phyloP scores from a whole-genome alignment of 35 echinoderm and acorn worm genomes.

The Amphiura filiformis region DNA sequence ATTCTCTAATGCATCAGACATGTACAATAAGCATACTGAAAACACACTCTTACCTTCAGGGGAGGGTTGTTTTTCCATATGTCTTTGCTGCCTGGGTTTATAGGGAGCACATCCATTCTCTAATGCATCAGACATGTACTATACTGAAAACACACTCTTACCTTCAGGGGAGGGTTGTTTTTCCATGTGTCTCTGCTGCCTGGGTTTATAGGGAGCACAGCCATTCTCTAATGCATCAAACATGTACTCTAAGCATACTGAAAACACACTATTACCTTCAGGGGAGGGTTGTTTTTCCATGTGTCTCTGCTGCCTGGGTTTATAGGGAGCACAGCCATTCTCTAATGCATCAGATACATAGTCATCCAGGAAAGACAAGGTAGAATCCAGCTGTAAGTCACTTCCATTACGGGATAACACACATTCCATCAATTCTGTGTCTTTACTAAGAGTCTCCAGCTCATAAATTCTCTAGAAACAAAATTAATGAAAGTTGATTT shows the following conservation, averaged over 20 bases:
- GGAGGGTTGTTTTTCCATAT: slow-evolving; percentile 47
- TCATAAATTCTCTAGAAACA: slow-evolving; percentile 57
- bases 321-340: too few species aligned
- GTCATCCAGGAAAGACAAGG: too few species aligned
- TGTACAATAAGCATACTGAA: too few species aligned
- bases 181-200: slow-evolving; percentile 70
- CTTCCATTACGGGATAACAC: slow-evolving; percentile 22
- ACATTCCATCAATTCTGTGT: slow-evolving; percentile 19
- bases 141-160: too few species aligned
- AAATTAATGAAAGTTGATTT: too few species aligned
- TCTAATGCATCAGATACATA: too few species aligned
- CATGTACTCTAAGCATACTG: too few species aligned
- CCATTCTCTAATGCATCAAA: slow-evolving; percentile 65
- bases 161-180: slow-evolving; percentile 38
- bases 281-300: too few species aligned
- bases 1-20: too few species aligned
- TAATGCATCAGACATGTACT: slow-evolving; percentile 82
- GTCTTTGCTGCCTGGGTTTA: slow-evolving; percentile 86
- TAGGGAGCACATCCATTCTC: slow-evolving; percentile 79
- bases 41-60: slow-evolving; percentile 17
- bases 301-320: too few species aligned
- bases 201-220: slow-evolving; percentile 77
- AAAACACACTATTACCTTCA: too few species aligned
- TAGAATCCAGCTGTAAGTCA: neutral
- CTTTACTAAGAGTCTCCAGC: slow-evolving; percentile 29